Base-by-base conservation (phyloP, 2,888 invertebrate genomes). In the Meta bourneti region DNA sequence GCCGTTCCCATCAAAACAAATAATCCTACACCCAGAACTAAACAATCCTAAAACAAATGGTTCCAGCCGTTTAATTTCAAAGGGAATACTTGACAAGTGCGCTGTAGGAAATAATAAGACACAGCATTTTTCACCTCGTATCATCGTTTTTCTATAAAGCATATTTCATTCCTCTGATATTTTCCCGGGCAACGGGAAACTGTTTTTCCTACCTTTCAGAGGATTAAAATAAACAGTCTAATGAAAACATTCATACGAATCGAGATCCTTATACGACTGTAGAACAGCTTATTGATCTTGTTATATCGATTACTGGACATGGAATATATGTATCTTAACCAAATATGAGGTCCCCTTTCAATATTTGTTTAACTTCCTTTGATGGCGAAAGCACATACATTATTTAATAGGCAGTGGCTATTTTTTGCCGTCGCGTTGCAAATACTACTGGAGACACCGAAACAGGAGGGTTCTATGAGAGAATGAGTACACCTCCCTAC, bases 401-500 rank as follows among this genome's bases (percentile, higher is more conserved):
- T 90, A 90, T 90, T 90, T 90, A 90, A 89, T 83, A 83, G 82
- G 83, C n/a, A 77, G 70, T 71, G 88, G 61, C 11, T 61, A 82
- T 89, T 81, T 89, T 74, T 82, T n/a, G 19, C 69, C 69, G 19
- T 61, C n/a, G 86, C 78, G 52, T 61, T 19, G 34, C 54, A 80
- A 80, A 80, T 20, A 54, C 34, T 79, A 80, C 61, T 69, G 34
- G 48, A 81, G 70, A 69, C 70, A 49, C 61, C 16, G 34, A 6
- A 61, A 13, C 61, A 6, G 61, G 79, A 79, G 19, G 34, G 61
- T 69, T 54, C 79, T 61, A 49, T 70, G 61, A 81, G 61, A 81
- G 70, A 81, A 81, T 81, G 49, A 70, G 51, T 20, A 48, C 49
- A 13, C n/a, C 34, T 81, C 51, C 69, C n/a, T 19, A 49, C 11